phyloP scores from a whole-genome alignment of 2,888 invertebrate genomes.

The Epicampocera succincta region DNA sequence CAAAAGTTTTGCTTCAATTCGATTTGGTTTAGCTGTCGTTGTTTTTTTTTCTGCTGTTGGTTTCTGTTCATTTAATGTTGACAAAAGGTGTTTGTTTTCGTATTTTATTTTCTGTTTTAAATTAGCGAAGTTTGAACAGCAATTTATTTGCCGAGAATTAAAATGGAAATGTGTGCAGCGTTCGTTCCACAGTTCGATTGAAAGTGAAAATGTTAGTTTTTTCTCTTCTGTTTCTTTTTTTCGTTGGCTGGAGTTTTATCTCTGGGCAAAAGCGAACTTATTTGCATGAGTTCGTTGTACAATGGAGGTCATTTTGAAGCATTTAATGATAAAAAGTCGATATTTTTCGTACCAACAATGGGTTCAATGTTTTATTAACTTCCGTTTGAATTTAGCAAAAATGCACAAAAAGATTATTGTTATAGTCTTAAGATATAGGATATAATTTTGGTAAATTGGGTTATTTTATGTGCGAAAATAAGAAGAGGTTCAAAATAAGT shows the following conservation, averaged over 20 bases:
- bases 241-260: slow-evolving; percentile 17
- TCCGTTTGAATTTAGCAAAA: neutral
- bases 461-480: too few relatives aligned
- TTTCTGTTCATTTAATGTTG: slow-evolving; percentile 30
- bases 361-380: neutral
- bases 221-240: slow-evolving; percentile 2
- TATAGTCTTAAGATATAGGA: too few relatives aligned
- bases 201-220: slow-evolving; percentile 39
- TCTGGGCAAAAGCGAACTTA: neutral
- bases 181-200: slow-evolving; percentile 9
- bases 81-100: slow-evolving; percentile 48
- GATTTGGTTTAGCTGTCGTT: slow-evolving; percentile 16
- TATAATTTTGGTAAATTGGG: too few relatives aligned
- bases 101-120: slow-evolving; percentile 30
- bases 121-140: slow-evolving; percentile 47
- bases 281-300: slow-evolving; percentile 11
- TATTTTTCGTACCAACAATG: neutral
- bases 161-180: neutral
- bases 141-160: slow-evolving; percentile 26
- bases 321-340: slow-evolving; percentile 5
- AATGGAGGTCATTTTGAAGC: slow-evolving; percentile 14
- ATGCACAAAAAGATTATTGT: too few relatives aligned
- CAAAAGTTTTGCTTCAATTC: slow-evolving; percentile 22
- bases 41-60: neutral
- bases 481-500: too few relatives aligned